These are phyloP conservation scores for Tribolium castaneum DNA, from an alignment of 1,140 invertebrate species.

Conservation along the genomic window DNA sequence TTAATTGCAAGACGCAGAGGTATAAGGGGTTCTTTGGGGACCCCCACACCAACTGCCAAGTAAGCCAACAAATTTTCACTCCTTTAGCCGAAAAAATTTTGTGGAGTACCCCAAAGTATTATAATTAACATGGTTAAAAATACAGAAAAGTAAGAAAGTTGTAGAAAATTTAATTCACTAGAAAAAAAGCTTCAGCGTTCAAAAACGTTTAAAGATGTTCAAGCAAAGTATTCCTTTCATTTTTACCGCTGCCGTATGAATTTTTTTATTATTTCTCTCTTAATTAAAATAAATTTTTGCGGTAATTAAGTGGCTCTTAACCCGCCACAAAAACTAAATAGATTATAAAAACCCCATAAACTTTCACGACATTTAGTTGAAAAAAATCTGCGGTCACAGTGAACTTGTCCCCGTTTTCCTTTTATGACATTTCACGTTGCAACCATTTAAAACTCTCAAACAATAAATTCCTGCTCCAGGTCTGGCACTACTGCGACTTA, in stretches of 20 bases:
- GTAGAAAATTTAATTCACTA: too few relatives aligned
- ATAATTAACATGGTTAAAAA: too few relatives aligned
- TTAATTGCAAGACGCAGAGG: slow-evolving; percentile 84
- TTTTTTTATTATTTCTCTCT: too few relatives aligned
- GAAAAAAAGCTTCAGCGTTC: too few relatives aligned
- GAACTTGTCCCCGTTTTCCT: neutral
- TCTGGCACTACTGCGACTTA: slow-evolving; percentile 93
- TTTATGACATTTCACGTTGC: neutral
- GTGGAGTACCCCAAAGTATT: too few relatives aligned
- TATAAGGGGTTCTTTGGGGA: slow-evolving; percentile 94
- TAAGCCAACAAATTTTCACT: slow-evolving; percentile 57
- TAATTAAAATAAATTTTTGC: too few relatives aligned
- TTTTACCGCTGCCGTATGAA: too few relatives aligned
- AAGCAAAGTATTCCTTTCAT: too few relatives aligned
- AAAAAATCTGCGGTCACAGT: neutral
- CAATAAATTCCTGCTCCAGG: slow-evolving; percentile 65
- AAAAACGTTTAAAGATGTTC: too few relatives aligned
- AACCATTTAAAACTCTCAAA: neutral
- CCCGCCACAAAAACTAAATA: neutral
- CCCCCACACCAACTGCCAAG: slow-evolving; percentile 86
- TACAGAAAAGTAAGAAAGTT: too few relatives aligned
- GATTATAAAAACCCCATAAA: neutral
- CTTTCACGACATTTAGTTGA: neutral
- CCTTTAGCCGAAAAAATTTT: neutral
- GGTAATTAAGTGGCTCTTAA: neutral